phyloP scores from a whole-genome alignment of 2,797 vertebrate species.

The Gorsachius magnificus region DNA sequence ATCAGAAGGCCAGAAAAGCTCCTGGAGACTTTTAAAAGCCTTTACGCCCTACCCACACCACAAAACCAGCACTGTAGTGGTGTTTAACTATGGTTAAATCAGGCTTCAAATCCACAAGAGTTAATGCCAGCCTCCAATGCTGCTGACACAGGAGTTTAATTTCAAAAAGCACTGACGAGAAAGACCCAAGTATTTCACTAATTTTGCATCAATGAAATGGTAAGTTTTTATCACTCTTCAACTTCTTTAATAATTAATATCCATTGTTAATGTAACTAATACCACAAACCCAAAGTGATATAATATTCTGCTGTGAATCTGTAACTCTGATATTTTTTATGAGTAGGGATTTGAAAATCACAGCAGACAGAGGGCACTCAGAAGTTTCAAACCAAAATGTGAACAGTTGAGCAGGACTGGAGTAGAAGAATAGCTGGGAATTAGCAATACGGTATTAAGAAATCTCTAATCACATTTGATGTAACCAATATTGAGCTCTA shows the following conservation, averaged over 20 bases:
- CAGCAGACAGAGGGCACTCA: background rate
- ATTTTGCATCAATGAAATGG: background rate
- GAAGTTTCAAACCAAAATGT: background rate
- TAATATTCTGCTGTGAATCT: background rate
- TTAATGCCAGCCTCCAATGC: background rate
- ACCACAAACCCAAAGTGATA: background rate
- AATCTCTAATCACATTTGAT: background rate
- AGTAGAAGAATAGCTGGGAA: background rate
- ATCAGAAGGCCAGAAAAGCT: background rate
- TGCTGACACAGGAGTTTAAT: background rate
- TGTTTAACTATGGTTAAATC: background rate
- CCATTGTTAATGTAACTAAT: background rate
- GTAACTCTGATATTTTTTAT: background rate
- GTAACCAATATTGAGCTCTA: background rate
- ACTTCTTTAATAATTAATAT: background rate
- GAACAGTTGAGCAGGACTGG: background rate
- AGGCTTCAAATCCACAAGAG: background rate
- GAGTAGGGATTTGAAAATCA: background rate
- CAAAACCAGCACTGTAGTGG: background rate
- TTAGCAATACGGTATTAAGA: background rate
- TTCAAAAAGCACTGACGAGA: background rate
- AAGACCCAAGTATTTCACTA: background rate
- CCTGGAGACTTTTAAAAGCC: background rate
- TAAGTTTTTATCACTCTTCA: background rate
- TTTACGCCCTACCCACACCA: background rate